Evolutionary conservation across 1,140 invertebrate species (phyloP).

Genomic region (Phortica variegata): DNA sequence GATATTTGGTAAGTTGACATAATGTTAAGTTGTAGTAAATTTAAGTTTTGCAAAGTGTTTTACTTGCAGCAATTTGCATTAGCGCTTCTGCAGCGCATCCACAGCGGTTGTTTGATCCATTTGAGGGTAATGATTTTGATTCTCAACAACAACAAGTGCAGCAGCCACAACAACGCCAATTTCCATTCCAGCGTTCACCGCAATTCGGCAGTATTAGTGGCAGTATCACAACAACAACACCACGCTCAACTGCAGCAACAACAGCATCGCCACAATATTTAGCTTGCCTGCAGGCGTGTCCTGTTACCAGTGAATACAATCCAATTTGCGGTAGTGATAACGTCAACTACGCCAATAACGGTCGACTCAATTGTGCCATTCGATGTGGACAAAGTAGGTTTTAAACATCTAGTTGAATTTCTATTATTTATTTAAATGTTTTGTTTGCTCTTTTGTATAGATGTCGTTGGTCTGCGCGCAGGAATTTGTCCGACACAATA

Average conservation of each 20-base stretch:
- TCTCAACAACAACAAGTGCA: constrained; percentile 4
- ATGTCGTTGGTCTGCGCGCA: constrained; percentile 13
- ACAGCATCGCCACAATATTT: constrained; percentile 26
- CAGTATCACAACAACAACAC: constrained; percentile 15
- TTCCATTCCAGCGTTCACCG: neutral
- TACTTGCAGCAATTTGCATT: too few relatives aligned
- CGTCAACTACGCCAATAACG: constrained; percentile 65
- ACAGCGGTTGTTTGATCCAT: too few relatives aligned
- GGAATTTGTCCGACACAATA: constrained; percentile 12
- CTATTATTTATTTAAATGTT: neutral
- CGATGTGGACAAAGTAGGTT: constrained; percentile 62
- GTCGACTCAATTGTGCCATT: constrained; percentile 62
- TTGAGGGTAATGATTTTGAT: too few relatives aligned
- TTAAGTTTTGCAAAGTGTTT: too few relatives aligned
- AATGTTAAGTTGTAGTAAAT: too few relatives aligned
- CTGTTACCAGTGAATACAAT: constrained; percentile 64
- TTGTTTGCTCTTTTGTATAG: constrained; percentile 10
- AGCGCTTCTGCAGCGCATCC: too few relatives aligned
- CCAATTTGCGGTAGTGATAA: constrained; percentile 72
- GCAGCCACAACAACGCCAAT: constrained; percentile 10
- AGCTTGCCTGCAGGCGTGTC: constrained; percentile 35
- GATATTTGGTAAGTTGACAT: too few relatives aligned
- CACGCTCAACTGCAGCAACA: constrained; percentile 17
- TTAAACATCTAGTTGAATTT: neutral
- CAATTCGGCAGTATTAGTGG: neutral